phyloP scores from a whole-genome alignment of 2,113 vertebrate genomes.

The Rhinopomastus cyanomelas region DNA sequence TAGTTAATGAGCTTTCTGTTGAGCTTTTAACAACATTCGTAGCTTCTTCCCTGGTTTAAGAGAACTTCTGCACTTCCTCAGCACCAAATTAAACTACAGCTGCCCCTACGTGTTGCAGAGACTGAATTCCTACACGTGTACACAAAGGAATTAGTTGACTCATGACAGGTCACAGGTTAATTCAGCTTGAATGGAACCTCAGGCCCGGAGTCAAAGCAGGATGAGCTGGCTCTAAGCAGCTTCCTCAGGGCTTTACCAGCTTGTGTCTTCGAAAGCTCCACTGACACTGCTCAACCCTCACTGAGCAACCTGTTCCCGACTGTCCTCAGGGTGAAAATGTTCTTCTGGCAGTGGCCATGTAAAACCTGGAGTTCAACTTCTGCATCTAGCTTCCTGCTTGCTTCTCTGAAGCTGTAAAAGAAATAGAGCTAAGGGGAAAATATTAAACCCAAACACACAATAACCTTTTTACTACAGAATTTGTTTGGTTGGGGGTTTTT shows the following conservation, averaged over 20 bases:
- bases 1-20: background rate
- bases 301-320: background rate
- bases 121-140: background rate
- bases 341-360: background rate
- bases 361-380: background rate
- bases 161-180: background rate
- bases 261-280: background rate
- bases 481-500: background rate
- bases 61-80: background rate
- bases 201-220: background rate
- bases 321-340: background rate
- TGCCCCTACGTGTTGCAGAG: background rate
- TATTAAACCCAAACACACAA: too few species aligned
- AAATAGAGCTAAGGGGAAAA: background rate
- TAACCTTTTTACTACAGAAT: too few species aligned
- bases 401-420: background rate
- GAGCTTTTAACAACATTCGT: background rate
- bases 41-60: background rate
- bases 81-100: background rate
- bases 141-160: background rate
- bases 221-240: background rate
- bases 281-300: background rate
- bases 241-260: background rate
- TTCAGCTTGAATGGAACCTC: background rate
- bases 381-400: background rate